phyloP scores from a whole-genome alignment of 2,797 vertebrate genomes.

The Halcyon smyrnensis region DNA sequence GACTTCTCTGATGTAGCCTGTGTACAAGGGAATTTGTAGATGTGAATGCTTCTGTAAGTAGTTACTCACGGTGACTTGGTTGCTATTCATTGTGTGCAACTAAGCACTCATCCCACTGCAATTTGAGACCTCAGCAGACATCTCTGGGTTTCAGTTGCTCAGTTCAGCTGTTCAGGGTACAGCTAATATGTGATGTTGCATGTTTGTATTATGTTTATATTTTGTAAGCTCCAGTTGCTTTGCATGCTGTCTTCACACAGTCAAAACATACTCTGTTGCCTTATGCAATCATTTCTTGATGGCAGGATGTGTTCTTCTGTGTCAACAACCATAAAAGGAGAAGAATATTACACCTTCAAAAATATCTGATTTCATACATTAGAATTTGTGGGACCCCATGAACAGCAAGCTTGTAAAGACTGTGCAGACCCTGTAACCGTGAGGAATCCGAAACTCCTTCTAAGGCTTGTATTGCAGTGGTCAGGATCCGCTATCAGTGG shows the following conservation, averaged over 20 bases:
- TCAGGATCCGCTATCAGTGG: not conserved
- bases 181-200: not conserved
- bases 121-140: not conserved
- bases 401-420: not conserved
- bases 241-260: not conserved
- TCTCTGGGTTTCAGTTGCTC: not conserved
- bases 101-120: not conserved
- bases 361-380: not conserved
- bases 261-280: not conserved
- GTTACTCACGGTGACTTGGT: not conserved
- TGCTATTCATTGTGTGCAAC: not conserved
- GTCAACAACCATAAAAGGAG: not conserved
- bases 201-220: not conserved
- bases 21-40: not conserved
- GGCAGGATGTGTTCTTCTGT: not conserved
- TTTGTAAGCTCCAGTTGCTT: not conserved
- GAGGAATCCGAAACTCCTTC: not conserved
- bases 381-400: not conserved
- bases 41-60: not conserved
- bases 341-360: not conserved
- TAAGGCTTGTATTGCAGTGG: not conserved
- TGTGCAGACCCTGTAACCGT: not conserved
- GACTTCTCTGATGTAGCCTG: not conserved
- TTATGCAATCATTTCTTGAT: not conserved
- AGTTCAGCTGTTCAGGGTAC: not conserved